Percentiles rank a stretch among this genome's conserved stretches.
phyloP scores from a whole-genome alignment of 2,113 vertebrate species.

The Calonectris borealis region DNA sequence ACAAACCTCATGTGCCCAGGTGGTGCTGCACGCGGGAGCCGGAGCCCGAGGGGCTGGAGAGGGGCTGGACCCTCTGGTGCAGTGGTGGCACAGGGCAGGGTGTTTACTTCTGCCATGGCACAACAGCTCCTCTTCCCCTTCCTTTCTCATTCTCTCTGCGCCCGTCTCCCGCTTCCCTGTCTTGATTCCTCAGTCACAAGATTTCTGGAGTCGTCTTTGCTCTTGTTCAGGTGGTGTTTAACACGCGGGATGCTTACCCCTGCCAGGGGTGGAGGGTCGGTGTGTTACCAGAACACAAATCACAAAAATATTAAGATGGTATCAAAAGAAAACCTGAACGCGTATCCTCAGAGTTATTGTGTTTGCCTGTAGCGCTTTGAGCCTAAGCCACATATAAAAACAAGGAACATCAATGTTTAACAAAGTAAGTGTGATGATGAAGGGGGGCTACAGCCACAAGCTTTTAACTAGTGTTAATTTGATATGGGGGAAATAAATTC shows the following conservation, averaged over 20 bases:
- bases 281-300: too few species aligned
- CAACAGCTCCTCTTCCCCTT: not conserved
- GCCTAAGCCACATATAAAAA: not conserved
- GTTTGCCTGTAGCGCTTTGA: not conserved
- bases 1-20: accelerated
- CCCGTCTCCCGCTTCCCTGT: not conserved
- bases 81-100: not conserved
- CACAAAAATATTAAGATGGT: accelerated
- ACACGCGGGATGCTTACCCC: accelerated
- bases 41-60: not conserved
- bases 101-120: not conserved
- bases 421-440: not conserved
- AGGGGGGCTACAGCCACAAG: not conserved
- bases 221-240: not conserved
- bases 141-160: too few species aligned
- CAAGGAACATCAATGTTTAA: not conserved
- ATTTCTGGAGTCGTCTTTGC: not conserved
- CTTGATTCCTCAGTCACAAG: not conserved
- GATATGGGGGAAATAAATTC: accelerated
- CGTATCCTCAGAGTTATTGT: accelerated
- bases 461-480: too few species aligned
- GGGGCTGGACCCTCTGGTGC: not conserved
- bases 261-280: too few species aligned
- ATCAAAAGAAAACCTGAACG: not conserved
- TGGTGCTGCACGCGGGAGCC: too few species aligned